Evolutionary conservation across 2,888 invertebrate genomes (phyloP), one percentile per base, ranked within the genome.

Genomic region (Euspilapteryx auroguttella): DNA sequence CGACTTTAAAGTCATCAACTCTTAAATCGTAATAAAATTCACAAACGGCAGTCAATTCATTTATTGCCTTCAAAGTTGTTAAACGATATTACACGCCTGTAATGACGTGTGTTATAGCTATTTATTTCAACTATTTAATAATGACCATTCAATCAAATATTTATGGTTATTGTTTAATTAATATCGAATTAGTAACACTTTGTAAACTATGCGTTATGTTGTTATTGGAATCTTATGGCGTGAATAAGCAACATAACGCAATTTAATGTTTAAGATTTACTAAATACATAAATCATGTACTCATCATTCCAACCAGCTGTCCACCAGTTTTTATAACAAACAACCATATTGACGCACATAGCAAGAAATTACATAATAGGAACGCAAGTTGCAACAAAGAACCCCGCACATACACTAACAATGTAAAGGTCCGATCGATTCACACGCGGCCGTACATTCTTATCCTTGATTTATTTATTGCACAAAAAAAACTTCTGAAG

Each of bases 11-110:
- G 53, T 66, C 66, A 59, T 68, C 63, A 68, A 71, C 63, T 71
- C 65, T 71, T 66, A 71, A 75, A 73, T 73, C 59, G 66, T 65
- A 71, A 73, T 75, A 73, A 73, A 73, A 65, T 69, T 54, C 63
- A 69, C 64, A 59, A 69, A 58, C 69, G 57, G 68, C 69, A 69
- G 68, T 69, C 64, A 65, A 66, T 69, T 58, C 68, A 69, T 73
- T 75, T 73, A 73, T 68, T 68, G 61, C 71, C 55, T 57, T 17
- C 59, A 54, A 64, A 71, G 75, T 68, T 69, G 73, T 75, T 68
- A 73, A 75, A 61, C 65, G 54, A 69, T 73, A 69, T 73, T 66
- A 69, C 63, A 71, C 61, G 61, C 56, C n/a, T 51, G 61, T 73
- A 69, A 73, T 73, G 61, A 71, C 49, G 68, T 65, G 66, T 66